These are phyloP conservation scores for Danaus melanippus DNA, from an alignment of 1,140 invertebrate species.

Conservation along the genomic window DNA sequence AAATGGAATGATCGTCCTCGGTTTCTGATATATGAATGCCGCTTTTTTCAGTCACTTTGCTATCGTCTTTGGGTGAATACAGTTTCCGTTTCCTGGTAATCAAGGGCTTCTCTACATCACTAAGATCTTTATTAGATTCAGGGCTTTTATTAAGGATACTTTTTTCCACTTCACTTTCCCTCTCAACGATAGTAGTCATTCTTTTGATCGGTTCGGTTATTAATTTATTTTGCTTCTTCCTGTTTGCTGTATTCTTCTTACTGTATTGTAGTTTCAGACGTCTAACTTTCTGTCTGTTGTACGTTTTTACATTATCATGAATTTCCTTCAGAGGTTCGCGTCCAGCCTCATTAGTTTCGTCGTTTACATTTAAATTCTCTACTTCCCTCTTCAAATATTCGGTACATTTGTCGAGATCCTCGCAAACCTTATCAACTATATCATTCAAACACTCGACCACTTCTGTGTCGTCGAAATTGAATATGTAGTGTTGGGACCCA, in stretches of 20 bases:
- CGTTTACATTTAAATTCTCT: conserved; percentile 2
- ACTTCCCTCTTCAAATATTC: conserved; percentile 24
- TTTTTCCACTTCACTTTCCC: conserved; percentile 15
- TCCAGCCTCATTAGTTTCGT: conserved; percentile 5
- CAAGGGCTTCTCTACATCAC: conserved; percentile 20
- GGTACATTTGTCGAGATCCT: conserved; percentile 35
- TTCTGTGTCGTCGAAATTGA: conserved; percentile 25
- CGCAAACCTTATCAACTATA: conserved; percentile 47
- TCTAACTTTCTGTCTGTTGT: conserved; percentile 6
- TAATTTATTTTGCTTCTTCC: conserved; percentile 25
- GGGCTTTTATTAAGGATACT: conserved; percentile 12
- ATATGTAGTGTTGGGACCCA: not conserved
- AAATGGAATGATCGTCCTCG: conserved; percentile 21
- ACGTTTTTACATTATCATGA: conserved; percentile 4
- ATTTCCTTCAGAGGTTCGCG: not conserved
- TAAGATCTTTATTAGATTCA: not conserved
- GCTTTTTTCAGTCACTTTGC: conserved; percentile 19
- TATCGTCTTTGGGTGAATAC: conserved; percentile 48
- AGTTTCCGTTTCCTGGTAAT: conserved; percentile 47
- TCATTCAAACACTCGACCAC: conserved; percentile 43
- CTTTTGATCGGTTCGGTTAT: conserved; percentile 17
- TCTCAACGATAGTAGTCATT: conserved; percentile 32
- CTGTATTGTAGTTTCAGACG: conserved; percentile 26
- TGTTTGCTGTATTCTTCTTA: conserved; percentile 16
- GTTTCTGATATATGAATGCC: conserved; percentile 15